Percentiles rank a stretch among this genome's conserved stretches.
phyloP scores from a whole-genome alignment of 2,888 invertebrate genomes.

The Oscheius myriophilus region DNA sequence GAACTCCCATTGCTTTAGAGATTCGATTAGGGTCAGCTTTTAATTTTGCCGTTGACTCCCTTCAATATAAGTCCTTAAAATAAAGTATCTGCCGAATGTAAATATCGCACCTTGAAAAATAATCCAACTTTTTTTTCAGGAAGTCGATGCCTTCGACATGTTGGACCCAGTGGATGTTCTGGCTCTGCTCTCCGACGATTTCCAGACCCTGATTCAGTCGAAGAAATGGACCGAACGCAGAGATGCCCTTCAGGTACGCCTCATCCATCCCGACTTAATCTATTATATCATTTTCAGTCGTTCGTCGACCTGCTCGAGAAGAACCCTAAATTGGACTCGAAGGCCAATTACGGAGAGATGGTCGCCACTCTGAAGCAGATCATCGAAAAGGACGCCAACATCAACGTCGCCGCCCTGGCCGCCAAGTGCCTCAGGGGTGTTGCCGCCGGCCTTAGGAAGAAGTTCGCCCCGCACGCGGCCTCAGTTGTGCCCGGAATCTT shows the following conservation, averaged over 20 bases:
- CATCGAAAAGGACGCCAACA: constrained; percentile 91
- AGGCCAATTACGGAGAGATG: constrained; percentile 90
- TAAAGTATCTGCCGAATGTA: too few species aligned
- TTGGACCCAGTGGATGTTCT: constrained; percentile 91
- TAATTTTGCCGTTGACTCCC: too few species aligned
- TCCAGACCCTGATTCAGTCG: constrained; percentile 86
- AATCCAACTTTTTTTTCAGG: too few species aligned
- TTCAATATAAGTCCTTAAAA: too few species aligned
- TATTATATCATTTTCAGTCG: constrained; percentile 79
- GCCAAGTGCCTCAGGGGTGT: constrained; percentile 84
- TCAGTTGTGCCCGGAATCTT: constrained; percentile 77
- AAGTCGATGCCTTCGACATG: constrained; percentile 76
- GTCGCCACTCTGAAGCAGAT: constrained; percentile 89
- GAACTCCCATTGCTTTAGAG: too few species aligned
- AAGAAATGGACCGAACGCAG: constrained; percentile 98
- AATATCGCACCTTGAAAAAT: too few species aligned
- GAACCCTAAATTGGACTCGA: constrained; percentile 83
- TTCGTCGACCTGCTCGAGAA: constrained; percentile 74
- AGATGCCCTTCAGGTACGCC: constrained; percentile 77
- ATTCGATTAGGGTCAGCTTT: too few species aligned
- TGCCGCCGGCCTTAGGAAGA: constrained; percentile 86
- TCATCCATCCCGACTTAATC: constrained; percentile 70
- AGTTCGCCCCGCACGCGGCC: constrained; percentile 33
- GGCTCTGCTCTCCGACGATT: constrained; percentile 91
- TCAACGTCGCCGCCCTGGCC: constrained; percentile 87